Evolutionary conservation across 2,113 vertebrate genomes (phyloP).

Genomic region (Dicerorhinus sumatrensis): DNA sequence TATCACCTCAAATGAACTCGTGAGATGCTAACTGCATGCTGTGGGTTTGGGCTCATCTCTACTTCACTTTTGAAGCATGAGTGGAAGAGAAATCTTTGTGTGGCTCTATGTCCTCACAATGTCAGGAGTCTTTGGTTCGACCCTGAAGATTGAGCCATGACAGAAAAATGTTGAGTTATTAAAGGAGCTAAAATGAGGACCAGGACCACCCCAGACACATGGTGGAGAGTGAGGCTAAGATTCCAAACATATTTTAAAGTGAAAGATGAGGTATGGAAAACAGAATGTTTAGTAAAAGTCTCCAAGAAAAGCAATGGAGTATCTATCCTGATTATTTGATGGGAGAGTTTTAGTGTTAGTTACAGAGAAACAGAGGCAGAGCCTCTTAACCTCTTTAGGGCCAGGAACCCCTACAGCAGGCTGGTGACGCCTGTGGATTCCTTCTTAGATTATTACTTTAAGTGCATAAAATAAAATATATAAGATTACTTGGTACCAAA

Average conservation of each 20-base stretch:
- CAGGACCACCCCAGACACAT: background rate
- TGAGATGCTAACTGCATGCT: background rate
- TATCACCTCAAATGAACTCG: conserved; percentile 34
- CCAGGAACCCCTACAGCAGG: background rate
- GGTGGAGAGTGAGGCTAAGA: background rate
- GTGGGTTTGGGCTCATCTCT: background rate
- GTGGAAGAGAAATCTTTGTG: background rate
- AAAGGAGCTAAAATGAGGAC: background rate
- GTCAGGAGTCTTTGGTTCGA: background rate
- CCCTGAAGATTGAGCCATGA: background rate
- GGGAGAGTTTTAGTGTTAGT: background rate
- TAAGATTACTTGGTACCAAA: background rate
- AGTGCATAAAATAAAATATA: background rate
- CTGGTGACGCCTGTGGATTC: background rate
- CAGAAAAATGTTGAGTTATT: background rate
- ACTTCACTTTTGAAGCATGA: background rate
- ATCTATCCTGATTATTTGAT: background rate
- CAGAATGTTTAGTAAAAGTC: background rate
- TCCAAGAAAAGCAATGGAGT: background rate
- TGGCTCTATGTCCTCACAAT: background rate
- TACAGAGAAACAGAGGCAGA: background rate
- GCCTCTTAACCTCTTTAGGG: background rate
- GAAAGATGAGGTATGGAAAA: background rate
- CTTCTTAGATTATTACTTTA: conserved; percentile 28
- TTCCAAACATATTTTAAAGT: background rate